Conservation (phyloP, 2,888 invertebrate species). For the Protodeltote pygarga region DNA sequence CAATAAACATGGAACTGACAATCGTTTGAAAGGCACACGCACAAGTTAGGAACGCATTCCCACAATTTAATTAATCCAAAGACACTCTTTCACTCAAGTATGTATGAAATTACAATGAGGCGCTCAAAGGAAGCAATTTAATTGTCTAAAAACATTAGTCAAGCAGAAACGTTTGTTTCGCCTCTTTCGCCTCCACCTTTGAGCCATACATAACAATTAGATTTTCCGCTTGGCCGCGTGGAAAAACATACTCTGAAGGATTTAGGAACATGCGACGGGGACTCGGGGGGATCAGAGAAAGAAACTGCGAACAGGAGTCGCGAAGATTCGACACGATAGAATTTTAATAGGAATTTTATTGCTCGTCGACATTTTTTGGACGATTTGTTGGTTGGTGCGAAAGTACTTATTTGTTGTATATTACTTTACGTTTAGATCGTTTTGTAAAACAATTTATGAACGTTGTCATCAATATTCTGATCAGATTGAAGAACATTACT, state of each 20-base stretch:
- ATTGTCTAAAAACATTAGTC: constrained; percentile 59
- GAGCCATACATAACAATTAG: constrained; percentile 65
- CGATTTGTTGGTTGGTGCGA: constrained; percentile 15
- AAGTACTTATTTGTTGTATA: too few relatives aligned
- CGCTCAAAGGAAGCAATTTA: constrained; percentile 64
- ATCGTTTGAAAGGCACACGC: constrained; percentile 31
- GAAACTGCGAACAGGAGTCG: constrained; percentile 39
- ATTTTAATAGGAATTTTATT: constrained; percentile 46
- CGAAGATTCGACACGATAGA: constrained; percentile 31
- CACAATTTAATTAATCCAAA: constrained; percentile 42
- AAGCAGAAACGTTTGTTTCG: constrained; percentile 55
- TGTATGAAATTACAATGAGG: constrained; percentile 46
- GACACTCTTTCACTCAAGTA: constrained; percentile 43
- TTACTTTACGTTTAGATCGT: too few relatives aligned
- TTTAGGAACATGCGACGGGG: constrained; percentile 48
- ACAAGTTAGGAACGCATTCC: constrained; percentile 18
- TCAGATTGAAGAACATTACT: too few relatives aligned
- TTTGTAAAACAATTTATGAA: too few relatives aligned
- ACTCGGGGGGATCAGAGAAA: constrained; percentile 51
- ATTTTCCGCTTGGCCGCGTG: constrained; percentile 69
- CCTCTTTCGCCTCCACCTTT: constrained; percentile 59
- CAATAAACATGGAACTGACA: constrained; percentile 7
- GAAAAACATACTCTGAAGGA: constrained; percentile 67
- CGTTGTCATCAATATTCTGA: too few relatives aligned
- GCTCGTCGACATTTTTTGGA: constrained; percentile 21